Conservation (phyloP, 2,888 invertebrate species). For the Amphipoea oculea region DNA sequence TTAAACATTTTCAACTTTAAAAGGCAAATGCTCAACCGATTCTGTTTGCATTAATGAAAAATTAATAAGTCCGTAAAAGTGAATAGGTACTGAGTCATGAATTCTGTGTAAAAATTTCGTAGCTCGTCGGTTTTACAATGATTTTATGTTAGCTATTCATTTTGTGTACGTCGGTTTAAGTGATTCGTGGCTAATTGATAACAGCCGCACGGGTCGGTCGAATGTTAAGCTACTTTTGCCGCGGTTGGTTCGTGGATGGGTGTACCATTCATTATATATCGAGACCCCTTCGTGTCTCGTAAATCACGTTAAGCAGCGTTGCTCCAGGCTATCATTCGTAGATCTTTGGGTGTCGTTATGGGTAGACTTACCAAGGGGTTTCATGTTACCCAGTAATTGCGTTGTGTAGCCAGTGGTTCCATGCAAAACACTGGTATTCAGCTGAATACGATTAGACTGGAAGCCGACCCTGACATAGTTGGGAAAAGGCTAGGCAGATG, state of each 20-base stretch:
- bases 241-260: background rate
- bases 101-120: conserved; percentile 16
- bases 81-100: conserved; percentile 14
- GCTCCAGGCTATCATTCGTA: background rate
- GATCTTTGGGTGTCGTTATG: background rate
- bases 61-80: conserved; percentile 18
- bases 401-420: background rate
- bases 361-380: background rate
- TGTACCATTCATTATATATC: background rate
- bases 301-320: background rate
- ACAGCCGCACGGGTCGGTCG: background rate
- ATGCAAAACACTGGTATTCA: background rate
- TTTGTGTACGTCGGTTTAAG: background rate
- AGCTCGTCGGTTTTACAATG: background rate
- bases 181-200: background rate
- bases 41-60: conserved; percentile 40
- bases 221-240: background rate
- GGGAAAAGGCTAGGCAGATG: background rate
- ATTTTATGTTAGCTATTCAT: conserved; percentile 6
- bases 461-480: background rate
- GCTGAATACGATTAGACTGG: background rate
- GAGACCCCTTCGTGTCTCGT: background rate
- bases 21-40: conserved; percentile 9
- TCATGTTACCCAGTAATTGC: background rate
- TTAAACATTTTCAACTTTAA: conserved; percentile 38